These are phyloP conservation scores for Nyctalus aviator DNA, from an alignment of 2,797 vertebrate genomes.

Conservation along the genomic window DNA sequence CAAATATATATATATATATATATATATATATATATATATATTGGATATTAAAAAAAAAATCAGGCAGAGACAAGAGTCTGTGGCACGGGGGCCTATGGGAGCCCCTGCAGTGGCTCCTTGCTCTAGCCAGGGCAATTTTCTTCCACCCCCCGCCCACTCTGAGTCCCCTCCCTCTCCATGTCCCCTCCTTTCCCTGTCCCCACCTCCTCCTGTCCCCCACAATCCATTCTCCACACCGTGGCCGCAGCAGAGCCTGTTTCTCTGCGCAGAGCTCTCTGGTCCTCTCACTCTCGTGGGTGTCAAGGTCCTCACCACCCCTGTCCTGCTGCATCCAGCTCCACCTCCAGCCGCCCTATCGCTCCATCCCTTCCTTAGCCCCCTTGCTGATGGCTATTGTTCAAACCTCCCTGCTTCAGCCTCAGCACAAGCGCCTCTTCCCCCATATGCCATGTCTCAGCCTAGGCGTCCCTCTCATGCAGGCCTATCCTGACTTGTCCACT, in stretches of 20 bases:
- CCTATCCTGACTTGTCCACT: not conserved
- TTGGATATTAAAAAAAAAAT: not conserved
- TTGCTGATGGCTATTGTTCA: not conserved
- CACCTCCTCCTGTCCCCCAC: not conserved
- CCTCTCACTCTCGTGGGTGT: not conserved
- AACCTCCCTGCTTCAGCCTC: not conserved
- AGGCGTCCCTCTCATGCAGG: not conserved
- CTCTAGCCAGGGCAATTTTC: not conserved
- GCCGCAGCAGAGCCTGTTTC: not conserved
- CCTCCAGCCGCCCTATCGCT: not conserved
- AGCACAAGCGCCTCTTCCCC: not conserved
- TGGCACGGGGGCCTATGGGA: rapidly evolving
- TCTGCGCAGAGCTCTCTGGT: not conserved
- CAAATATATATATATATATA: not conserved
- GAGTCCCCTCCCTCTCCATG: not conserved
- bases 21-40: too few relatives aligned
- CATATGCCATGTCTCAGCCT: not conserved
- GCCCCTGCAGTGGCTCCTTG: not conserved
- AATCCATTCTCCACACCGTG: rapidly evolving
- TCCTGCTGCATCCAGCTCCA: not conserved
- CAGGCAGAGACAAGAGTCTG: not conserved
- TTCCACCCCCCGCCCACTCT: rapidly evolving
- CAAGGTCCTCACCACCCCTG: not conserved
- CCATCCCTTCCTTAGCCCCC: too few relatives aligned
- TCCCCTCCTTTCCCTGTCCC: not conserved